phyloP scores from a whole-genome alignment of 2,888 invertebrate species.

The Platerodrilus igneus region DNA sequence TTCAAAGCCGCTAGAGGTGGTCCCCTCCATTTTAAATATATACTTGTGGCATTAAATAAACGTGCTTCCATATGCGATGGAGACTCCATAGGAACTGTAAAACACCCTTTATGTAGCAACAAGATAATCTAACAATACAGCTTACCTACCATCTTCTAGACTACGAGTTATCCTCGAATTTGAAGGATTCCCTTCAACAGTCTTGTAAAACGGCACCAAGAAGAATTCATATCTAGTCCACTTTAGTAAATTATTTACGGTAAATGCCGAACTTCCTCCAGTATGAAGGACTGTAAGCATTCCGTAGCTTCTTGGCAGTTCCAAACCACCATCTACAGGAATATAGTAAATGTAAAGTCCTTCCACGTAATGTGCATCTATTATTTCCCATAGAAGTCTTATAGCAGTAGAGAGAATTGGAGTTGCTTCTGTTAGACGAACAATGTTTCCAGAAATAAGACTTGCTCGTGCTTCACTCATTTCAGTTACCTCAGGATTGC shows the following conservation, averaged over 20 bases:
- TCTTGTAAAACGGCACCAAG: slow-evolving; percentile 85
- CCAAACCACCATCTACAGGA: slow-evolving; percentile 55
- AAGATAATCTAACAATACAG: slow-evolving; percentile 25
- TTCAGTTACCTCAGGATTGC: slow-evolving; percentile 55
- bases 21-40: slow-evolving; percentile 81
- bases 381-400: slow-evolving; percentile 80
- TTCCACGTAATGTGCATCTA: slow-evolving; percentile 75
- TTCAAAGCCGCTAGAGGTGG: slow-evolving; percentile 71
- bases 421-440: slow-evolving; percentile 76
- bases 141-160: slow-evolving; percentile 83
- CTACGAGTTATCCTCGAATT: slow-evolving; percentile 79
- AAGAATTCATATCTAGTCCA: slow-evolving; percentile 90
- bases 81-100: slow-evolving; percentile 74
- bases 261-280: slow-evolving; percentile 72
- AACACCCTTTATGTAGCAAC: too few relatives aligned
- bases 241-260: slow-evolving; percentile 74
- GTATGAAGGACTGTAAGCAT: slow-evolving; percentile 77
- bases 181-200: slow-evolving; percentile 83
- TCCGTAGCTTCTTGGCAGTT: slow-evolving; percentile 59
- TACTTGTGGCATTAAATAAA: slow-evolving; percentile 74
- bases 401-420: slow-evolving; percentile 81
- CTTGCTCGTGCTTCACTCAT: slow-evolving; percentile 69
- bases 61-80: slow-evolving; percentile 80
- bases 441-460: slow-evolving; percentile 69
- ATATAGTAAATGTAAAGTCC: slow-evolving; percentile 80